These are phyloP conservation scores for Apodemia zela DNA, from an alignment of 2,888 invertebrate species.

Conservation along the genomic window DNA sequence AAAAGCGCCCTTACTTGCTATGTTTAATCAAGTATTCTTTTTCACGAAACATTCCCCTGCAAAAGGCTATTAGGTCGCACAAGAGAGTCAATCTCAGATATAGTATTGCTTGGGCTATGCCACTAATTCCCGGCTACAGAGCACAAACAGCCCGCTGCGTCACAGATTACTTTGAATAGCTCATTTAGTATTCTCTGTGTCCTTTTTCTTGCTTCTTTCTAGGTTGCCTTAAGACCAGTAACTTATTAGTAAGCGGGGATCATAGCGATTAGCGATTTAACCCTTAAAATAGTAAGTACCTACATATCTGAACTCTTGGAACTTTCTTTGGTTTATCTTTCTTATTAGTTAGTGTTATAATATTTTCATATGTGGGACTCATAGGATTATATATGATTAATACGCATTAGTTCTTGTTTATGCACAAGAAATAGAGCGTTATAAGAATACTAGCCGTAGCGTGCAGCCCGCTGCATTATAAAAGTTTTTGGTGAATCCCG, in stretches of 20 bases:
- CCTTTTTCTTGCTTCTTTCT: slow-evolving; percentile 34
- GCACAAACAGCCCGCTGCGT: slow-evolving; percentile 30
- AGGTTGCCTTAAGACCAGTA: slow-evolving; percentile 20
- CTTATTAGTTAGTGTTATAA: too few relatives aligned
- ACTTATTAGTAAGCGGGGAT: slow-evolving; percentile 8
- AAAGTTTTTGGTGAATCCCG: too few relatives aligned
- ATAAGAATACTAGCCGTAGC: too few relatives aligned
- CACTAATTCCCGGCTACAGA: slow-evolving; percentile 26
- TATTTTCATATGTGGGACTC: too few relatives aligned
- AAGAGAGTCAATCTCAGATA: slow-evolving; percentile 28
- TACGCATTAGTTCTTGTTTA: too few relatives aligned
- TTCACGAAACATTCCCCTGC: slow-evolving; percentile 7
- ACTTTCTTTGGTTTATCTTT: too few relatives aligned
- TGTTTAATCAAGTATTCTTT: slow-evolving; percentile 7
- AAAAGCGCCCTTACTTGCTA: too few relatives aligned
- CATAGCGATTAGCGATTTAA: slow-evolving; percentile 16
- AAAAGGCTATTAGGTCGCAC: slow-evolving; percentile 22
- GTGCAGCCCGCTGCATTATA: too few relatives aligned
- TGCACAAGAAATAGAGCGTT: too few relatives aligned
- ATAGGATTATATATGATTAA: too few relatives aligned
- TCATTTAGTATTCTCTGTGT: slow-evolving; percentile 74
- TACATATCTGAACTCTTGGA: too few relatives aligned
- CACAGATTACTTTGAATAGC: slow-evolving; percentile 61
- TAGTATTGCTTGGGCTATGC: slow-evolving; percentile 22
- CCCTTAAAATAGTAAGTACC: too few relatives aligned